Base-by-base conservation (phyloP, 2,888 invertebrate species). In the Lutraria lutraria region DNA sequence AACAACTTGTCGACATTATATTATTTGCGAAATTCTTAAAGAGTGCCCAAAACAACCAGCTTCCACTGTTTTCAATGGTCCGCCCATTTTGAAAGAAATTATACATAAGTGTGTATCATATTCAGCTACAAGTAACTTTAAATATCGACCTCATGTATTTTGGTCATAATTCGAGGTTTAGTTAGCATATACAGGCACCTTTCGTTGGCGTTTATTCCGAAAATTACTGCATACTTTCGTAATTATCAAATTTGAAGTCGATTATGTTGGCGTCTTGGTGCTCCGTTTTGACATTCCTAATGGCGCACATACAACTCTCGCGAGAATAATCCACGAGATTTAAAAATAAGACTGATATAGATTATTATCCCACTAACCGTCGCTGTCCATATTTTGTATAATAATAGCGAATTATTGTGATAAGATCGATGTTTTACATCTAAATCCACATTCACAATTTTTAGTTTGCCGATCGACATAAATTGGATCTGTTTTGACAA, bases 191-290 rank as follows among this genome's bases (percentile, higher is more conserved):
- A 19, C 3, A 31, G 34, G 76, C 76, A 76, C 76, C 76, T 31
- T 16, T 16, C 34, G 31, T 19, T 8, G 34, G 15, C 31, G 31
- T 31, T 34, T 34, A 76, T 76, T 76, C 25, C n/a, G 54, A 84
- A 56, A 85, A 80, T 80, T 80, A 85, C n/a, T 60, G 34, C 79
- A 85, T 76, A 80, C 34, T 80, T 85, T 85, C 85, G 34, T 85
- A 85, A 85, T 85, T 85, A 85, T 85, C 80, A 53, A 79, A 85
- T 85, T 85, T 80, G 85, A 80, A 43, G 56, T 56, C 85, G 85
- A 85, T 85, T 56, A 52, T 34, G 63, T 12, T 29, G n/a, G 53
- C 29, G 54, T 60, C 85, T 72, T 54, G 76, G 76, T 72, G 79
- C 79, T 34, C 31, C 85, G 79, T 76, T 84, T 76, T 76, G 85